A percentile compares a stretch with the other conserved stretches of the same genome.
These are phyloP conservation scores for Cryptotermes secundus DNA, from an alignment of 1,140 invertebrate species.

Conservation along the genomic window DNA sequence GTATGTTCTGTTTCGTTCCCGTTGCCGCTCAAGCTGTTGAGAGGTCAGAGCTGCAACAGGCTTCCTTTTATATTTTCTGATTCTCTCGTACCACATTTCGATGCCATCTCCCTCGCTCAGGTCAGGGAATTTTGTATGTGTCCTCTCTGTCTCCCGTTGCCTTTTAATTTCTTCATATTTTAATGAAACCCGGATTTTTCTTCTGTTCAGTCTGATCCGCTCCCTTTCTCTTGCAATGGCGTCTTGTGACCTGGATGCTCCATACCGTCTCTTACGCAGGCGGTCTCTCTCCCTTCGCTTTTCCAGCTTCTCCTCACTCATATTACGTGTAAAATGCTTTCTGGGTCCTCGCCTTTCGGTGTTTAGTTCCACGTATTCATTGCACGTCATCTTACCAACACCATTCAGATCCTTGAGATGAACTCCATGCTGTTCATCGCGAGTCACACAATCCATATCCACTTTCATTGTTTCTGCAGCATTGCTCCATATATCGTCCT, in stretches of 20 bases:
- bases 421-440: too few relatives aligned
- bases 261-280: neutral
- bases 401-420: too few relatives aligned
- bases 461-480: too few relatives aligned
- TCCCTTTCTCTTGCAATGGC: neutral
- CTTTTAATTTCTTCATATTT: neutral
- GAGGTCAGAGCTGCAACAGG: too few relatives aligned
- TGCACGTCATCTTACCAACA: neutral
- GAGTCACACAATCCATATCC: too few relatives aligned
- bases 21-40: neutral
- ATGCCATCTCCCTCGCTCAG: too few relatives aligned
- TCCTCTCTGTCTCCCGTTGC: neutral
- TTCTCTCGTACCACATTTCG: too few relatives aligned
- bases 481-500: too few relatives aligned
- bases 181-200: neutral
- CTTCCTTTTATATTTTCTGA: too few relatives aligned
- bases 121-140: neutral
- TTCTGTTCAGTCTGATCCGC: neutral
- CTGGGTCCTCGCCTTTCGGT: neutral
- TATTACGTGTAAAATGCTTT: neutral
- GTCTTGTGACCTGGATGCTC: neutral
- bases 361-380: neutral
- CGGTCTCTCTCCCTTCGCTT: neutral
- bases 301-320: neutral
- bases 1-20: neutral